Evolutionary conservation across 2,797 vertebrate genomes (phyloP).

Genomic region (Petrocephalus sullivani): DNA sequence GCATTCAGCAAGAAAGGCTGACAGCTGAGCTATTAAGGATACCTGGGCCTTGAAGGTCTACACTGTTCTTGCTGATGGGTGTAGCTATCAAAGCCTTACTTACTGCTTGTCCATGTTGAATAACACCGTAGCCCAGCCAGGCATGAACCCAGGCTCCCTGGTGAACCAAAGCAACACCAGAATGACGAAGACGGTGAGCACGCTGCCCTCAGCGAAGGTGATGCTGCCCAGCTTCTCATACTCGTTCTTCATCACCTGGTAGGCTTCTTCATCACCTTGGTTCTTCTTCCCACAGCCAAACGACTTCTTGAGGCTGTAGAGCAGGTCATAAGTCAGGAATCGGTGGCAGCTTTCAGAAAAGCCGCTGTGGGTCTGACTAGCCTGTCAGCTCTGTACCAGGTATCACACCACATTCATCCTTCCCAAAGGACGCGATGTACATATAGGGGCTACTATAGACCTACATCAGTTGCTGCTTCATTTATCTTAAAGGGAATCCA

Average conservation of each 20-base stretch:
- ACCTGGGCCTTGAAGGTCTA: not conserved
- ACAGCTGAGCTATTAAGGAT: not conserved
- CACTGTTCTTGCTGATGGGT: not conserved
- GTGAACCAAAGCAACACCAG: conserved; percentile 88
- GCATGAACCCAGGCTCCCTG: conserved; percentile 83
- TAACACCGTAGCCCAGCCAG: conserved; percentile 76
- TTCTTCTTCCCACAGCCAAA: conserved; percentile 66
- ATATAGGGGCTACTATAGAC: not conserved
- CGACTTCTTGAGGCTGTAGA: conserved; percentile 69
- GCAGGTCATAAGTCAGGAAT: not conserved
- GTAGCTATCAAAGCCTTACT: conserved; percentile 51
- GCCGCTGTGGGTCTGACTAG: not conserved
- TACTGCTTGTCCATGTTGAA: conserved; percentile 63
- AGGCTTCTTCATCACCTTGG: conserved; percentile 58
- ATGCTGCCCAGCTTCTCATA: conserved; percentile 70
- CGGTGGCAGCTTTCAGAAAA: not conserved
- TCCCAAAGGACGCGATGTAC: not conserved
- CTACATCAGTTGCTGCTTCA: not conserved
- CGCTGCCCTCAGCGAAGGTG: conserved; percentile 69
- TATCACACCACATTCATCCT: not conserved
- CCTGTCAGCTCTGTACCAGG: not conserved
- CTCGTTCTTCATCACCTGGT: conserved; percentile 66
- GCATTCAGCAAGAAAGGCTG: not conserved
- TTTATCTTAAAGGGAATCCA: not conserved
- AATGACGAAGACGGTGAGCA: conserved; percentile 66